Percentiles rank a stretch among this genome's conserved stretches.
These are phyloP conservation scores for Sphaerophoria rueppellii DNA, from an alignment of 2,888 invertebrate species.

Conservation along the genomic window DNA sequence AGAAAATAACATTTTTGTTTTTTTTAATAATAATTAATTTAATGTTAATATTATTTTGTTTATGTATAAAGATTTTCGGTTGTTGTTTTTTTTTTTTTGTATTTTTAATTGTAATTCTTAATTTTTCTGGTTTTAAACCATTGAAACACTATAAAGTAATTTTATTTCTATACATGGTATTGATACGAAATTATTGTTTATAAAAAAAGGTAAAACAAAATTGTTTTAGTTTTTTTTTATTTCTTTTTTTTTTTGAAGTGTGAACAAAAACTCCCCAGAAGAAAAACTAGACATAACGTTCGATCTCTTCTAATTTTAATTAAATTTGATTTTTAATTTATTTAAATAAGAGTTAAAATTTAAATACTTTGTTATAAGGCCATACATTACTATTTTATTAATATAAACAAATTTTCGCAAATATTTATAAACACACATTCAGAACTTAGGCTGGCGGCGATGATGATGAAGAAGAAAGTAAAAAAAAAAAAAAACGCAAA, in stretches of 20 bases:
- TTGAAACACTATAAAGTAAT: slow-evolving; percentile 67
- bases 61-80: slow-evolving; percentile 48
- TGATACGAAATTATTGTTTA: slow-evolving; percentile 48
- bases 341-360: slow-evolving; percentile 69
- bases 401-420: slow-evolving; percentile 50
- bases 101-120: slow-evolving; percentile 11
- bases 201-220: slow-evolving; percentile 53
- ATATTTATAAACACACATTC: slow-evolving; percentile 47
- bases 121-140: slow-evolving; percentile 69
- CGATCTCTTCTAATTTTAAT: slow-evolving; percentile 23
- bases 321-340: slow-evolving; percentile 19
- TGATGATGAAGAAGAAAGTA: slow-evolving; percentile 8
- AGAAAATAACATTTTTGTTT: slow-evolving; percentile 70
- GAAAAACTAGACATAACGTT: slow-evolving; percentile 40
- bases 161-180: slow-evolving; percentile 67
- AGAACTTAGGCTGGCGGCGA: slow-evolving; percentile 27
- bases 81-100: slow-evolving; percentile 13
- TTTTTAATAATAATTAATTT: slow-evolving; percentile 69
- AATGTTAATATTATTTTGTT: slow-evolving; percentile 58
- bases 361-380: slow-evolving; percentile 74
- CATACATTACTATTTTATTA: slow-evolving; percentile 70
- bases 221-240: no score
- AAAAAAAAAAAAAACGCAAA: slow-evolving; percentile 45
- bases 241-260: slow-evolving; percentile 32
- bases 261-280: slow-evolving; percentile 53